These are phyloP conservation scores for Pelosia muscerda DNA, from an alignment of 2,888 invertebrate species.

Conservation along the genomic window DNA sequence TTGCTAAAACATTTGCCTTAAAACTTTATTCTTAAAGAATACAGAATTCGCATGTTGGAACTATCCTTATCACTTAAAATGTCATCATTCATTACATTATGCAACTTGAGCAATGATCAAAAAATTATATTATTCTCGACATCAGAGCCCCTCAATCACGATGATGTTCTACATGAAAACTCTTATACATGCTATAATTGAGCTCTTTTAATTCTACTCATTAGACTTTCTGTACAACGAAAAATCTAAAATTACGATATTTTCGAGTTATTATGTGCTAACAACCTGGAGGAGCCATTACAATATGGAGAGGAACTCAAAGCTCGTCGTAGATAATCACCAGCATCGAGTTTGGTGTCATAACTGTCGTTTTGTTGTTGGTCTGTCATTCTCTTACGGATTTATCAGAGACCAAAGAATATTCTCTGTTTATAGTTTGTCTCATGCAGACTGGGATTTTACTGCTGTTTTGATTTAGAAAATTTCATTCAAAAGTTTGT, in stretches of 20 bases:
- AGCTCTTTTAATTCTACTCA: background rate
- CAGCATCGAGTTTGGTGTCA: too few species aligned
- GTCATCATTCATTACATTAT: constrained; percentile 48
- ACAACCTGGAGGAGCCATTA: background rate
- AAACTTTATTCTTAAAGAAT: constrained; percentile 6
- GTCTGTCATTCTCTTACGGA: too few species aligned
- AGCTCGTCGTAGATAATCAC: too few species aligned
- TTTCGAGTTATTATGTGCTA: background rate
- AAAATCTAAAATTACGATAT: background rate
- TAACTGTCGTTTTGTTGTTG: too few species aligned
- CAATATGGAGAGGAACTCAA: too few species aligned
- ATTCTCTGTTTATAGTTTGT: too few species aligned
- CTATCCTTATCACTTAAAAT: background rate
- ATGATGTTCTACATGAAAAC: background rate
- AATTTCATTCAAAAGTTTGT: too few species aligned
- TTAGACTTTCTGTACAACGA: background rate
- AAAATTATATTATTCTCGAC: constrained; percentile 8
- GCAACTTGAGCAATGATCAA: constrained; percentile 60
- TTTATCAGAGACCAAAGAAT: too few species aligned
- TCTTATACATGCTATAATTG: background rate
- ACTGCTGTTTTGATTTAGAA: too few species aligned
- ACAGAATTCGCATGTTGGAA: background rate
- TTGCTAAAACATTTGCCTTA: background rate
- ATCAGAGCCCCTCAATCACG: constrained; percentile 6
- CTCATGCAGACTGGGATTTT: too few species aligned